phyloP scores from a whole-genome alignment of 2,113 vertebrate species.

The human (Homo sapiens) region DNA sequence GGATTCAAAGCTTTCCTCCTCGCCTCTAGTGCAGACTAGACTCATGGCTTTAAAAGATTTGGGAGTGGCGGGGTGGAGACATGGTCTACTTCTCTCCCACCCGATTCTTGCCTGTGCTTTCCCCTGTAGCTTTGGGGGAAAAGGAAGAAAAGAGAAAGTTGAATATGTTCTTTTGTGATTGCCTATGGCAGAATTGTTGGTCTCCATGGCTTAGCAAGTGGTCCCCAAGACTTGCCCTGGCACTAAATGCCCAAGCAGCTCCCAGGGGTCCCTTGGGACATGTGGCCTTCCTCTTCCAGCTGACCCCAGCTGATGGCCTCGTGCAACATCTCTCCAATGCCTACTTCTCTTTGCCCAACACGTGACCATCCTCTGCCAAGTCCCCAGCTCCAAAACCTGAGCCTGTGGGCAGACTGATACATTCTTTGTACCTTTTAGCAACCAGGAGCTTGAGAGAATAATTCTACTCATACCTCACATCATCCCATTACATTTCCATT shows the following conservation, averaged over 20 bases:
- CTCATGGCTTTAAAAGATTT: not conserved
- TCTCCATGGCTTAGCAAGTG: not conserved
- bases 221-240: too few relatives aligned
- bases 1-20: not conserved
- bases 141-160: not conserved
- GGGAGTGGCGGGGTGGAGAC: not conserved
- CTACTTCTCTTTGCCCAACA: not conserved
- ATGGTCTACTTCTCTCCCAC: not conserved
- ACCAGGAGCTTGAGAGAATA: not conserved
- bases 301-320: not conserved
- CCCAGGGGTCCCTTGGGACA: not conserved
- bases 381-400: not conserved
- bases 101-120: not conserved
- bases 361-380: not conserved
- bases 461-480: not conserved
- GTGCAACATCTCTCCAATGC: accelerated
- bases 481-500: not conserved
- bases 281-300: not conserved
- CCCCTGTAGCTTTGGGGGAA: not conserved
- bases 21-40: not conserved
- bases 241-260: not conserved
- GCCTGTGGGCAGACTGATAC: not conserved
- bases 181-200: not conserved
- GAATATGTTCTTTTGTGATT: not conserved
- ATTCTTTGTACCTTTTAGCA: not conserved